phyloP scores from a whole-genome alignment of 2,797 vertebrate genomes.

The Neopelma chrysocephalum region DNA sequence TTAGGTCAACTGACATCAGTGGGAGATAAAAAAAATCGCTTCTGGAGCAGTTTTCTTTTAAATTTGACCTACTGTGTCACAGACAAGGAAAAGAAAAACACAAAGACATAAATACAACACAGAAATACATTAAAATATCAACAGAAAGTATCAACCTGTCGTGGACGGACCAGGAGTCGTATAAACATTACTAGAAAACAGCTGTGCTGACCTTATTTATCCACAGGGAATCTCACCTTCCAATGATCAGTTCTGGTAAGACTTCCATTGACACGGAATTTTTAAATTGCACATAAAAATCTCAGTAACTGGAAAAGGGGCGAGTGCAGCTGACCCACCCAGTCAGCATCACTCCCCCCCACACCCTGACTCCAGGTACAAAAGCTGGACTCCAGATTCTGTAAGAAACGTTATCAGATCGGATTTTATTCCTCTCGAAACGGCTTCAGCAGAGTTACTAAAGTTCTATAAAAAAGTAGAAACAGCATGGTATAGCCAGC shows the following conservation, averaged over 20 bases:
- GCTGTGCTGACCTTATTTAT: neutral
- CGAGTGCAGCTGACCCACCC: neutral
- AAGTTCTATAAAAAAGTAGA: slow-evolving; percentile 77
- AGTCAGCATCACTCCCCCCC: neutral
- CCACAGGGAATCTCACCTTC: neutral
- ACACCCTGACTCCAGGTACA: neutral
- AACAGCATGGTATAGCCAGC: slow-evolving; percentile 57
- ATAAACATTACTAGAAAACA: slow-evolving; percentile 1
- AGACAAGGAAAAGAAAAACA: neutral
- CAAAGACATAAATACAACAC: neutral
- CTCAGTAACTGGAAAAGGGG: neutral
- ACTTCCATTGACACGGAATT: neutral
- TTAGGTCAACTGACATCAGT: neutral
- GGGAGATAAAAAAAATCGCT: neutral
- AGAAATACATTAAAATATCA: neutral
- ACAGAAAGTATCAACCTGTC: neutral
- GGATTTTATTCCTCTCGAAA: slow-evolving; percentile 17
- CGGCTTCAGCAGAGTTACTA: slow-evolving; percentile 47
- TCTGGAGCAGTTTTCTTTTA: neutral
- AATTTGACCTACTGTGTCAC: neutral
- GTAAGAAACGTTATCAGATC: slow-evolving; percentile 16
- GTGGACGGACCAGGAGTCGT: neutral
- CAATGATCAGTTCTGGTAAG: neutral
- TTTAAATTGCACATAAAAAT: neutral
- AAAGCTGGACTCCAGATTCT: neutral